Conservation (phyloP, 2,797 vertebrate genomes). For the Crax fasciolata region DNA sequence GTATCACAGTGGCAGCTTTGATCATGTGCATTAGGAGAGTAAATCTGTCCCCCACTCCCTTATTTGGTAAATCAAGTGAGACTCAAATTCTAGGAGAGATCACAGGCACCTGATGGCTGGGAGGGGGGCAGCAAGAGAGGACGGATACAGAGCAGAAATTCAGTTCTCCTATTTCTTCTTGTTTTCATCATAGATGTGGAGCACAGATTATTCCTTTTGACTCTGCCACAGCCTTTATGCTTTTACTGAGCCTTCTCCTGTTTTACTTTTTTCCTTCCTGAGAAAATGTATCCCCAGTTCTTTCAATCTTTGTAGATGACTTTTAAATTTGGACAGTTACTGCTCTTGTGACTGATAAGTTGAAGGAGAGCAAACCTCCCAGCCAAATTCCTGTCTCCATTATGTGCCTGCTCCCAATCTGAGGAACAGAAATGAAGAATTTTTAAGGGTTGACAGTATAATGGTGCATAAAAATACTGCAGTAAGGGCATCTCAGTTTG, state of each 20-base stretch:
- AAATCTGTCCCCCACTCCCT: neutral
- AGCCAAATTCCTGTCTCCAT: neutral
- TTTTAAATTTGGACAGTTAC: neutral
- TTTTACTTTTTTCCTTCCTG: neutral
- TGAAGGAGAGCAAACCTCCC: neutral
- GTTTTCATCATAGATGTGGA: neutral
- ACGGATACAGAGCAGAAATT: neutral
- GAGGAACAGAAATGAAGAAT: neutral
- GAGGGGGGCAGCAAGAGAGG: neutral
- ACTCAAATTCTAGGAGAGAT: neutral
- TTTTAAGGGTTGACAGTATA: neutral
- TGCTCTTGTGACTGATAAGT: neutral
- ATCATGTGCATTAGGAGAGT: neutral
- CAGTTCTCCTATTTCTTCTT: neutral
- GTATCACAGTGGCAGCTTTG: neutral
- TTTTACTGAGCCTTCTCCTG: neutral
- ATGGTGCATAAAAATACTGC: neutral
- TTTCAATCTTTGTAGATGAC: neutral
- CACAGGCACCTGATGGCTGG: neutral
- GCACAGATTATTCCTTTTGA: neutral
- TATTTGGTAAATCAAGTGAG: conserved; percentile 20
- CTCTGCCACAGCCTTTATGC: neutral
- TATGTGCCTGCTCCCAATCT: rapidly evolving
- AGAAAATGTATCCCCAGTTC: neutral
- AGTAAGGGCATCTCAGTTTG: neutral